Base-by-base conservation (phyloP, 2,888 invertebrate species). In the Leucozona laternaria region DNA sequence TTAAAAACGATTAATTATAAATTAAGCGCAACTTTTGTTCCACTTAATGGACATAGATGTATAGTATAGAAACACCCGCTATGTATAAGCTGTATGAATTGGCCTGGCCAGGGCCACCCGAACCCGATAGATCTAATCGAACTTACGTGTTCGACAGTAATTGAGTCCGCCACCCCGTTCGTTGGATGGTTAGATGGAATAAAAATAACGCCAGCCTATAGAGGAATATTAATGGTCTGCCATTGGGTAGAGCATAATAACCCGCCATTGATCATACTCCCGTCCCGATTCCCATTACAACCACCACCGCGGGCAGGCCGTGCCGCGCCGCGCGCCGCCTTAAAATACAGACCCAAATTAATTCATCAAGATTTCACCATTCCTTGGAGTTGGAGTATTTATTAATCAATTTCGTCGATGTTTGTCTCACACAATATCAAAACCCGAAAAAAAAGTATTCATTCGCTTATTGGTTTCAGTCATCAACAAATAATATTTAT, bases 391-490 rank as follows among this genome's bases (percentile, higher is more conserved):
- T 48, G 25, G 3, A 73, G 57, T 78, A 76, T 84, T 84, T 79
- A 75, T 85, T 85, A 85, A 81, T 77, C 68, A 81, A 81, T 85
- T 85, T 77, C 50, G 28, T 57, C 60, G 53, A 77, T 80, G 71
- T 75, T 60, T 71, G 48, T 66, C 53, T 31, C 62, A 50, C 37
- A 37, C 25, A 53, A n/a, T 57, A n/a, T 55, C 17, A 15, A 48
- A 37, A 37, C 17, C 55, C n/a, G 48, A 43, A 43, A 53, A 53
- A 37, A 22, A 17, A 22, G 34, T 64, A 66, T 76, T 64, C 81
- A 86, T 86, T 86, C 79, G 75, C 82, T 83, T 87, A 87, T 87
- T 87, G 87, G 87, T 83, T 87, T 87, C 87, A 87, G 87, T 72
- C 79, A 79, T 83, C 87, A 87, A 87, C 87, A 79, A 83, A 87